Base-by-base conservation (phyloP, 2,888 invertebrate genomes). In the Andrena bucephala region DNA sequence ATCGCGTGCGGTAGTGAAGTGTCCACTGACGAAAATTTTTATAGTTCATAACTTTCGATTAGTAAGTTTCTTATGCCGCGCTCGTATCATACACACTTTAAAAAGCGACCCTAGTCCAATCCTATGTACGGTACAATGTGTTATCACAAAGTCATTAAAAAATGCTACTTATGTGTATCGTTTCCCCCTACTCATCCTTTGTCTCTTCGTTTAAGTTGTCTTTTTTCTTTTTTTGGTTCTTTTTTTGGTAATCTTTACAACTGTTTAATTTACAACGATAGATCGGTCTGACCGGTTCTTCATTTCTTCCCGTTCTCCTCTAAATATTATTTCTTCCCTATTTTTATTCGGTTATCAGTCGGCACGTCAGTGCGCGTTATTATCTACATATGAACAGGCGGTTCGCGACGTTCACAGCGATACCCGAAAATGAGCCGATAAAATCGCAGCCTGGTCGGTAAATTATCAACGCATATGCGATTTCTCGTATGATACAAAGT, bases 121-220 rank as follows among this genome's bases (percentile, higher is more conserved):
- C 70, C 79, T 84, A 84, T 73, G 60, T 89, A 91, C 88, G 73
- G 83, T 91, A 92, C 90, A 91, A 90, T 42, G 57, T 89, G 89
- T 91, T 92, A 91, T 92, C 90, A 92, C 91, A 92, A 92, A 92
- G 89, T 91, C 90, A 89, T 90, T 85, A 90, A 89, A 92, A 90
- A 92, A 89, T 89, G 89, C 90, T 89, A 90, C 88, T 89, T 87
- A 89, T 87, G 83, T 87, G 83, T 76, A 77, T 77, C 70, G 73
- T 83, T 75, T 77, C 79, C 65, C 57, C 71, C 85, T 87, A 81
- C 52, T 29, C 74, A 79, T 82, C 81, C 69, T 78, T 79, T 78
- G 70, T 85, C 81, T 81, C 77, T 74, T 81, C 84, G 83, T 83
- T 84, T 69, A 72, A 57, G 81, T 65, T 78, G 76, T 82, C 77